These are phyloP conservation scores for Panagrolaimus sp. DNA, from an alignment of 1,140 invertebrate species.

Conservation along the genomic window DNA sequence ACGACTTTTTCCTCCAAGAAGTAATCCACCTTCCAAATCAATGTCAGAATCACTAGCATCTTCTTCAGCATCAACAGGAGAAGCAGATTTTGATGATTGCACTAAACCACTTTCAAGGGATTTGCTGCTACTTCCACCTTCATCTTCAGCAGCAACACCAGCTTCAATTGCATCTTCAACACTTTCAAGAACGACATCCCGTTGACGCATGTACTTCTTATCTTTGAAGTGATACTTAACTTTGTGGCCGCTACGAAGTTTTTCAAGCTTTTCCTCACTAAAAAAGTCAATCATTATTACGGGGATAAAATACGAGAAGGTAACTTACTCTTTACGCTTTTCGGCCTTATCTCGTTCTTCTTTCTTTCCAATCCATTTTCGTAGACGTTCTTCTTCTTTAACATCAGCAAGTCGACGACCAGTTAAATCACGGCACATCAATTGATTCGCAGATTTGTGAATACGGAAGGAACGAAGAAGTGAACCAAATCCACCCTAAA, in stretches of 20 bases:
- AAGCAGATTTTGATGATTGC: not conserved
- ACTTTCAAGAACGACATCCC: constrained; percentile 37
- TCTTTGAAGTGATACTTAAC: constrained; percentile 46
- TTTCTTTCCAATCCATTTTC: constrained; percentile 42
- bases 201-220: constrained; percentile 40
- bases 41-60: constrained; percentile 25
- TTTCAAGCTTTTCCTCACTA: constrained; percentile 30
- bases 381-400: constrained; percentile 48
- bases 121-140: not conserved
- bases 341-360: constrained; percentile 43
- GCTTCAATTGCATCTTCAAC: constrained; percentile 46
- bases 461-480: constrained; percentile 44
- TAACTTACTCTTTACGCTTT: constrained; percentile 36
- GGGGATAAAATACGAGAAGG: constrained; percentile 17
- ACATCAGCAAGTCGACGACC: constrained; percentile 46
- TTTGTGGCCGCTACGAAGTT: constrained; percentile 19
- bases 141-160: constrained; percentile 19
- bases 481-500: constrained; percentile 44
- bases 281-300: constrained; percentile 15
- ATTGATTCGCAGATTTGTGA: constrained; percentile 41
- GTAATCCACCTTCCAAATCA: constrained; percentile 22
- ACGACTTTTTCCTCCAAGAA: not conserved
- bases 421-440: constrained; percentile 43
- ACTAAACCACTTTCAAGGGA: constrained; percentile 19
- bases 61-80: constrained; percentile 9